phyloP scores from a whole-genome alignment of 2,113 vertebrate species.

The Cisticola juncidis region DNA sequence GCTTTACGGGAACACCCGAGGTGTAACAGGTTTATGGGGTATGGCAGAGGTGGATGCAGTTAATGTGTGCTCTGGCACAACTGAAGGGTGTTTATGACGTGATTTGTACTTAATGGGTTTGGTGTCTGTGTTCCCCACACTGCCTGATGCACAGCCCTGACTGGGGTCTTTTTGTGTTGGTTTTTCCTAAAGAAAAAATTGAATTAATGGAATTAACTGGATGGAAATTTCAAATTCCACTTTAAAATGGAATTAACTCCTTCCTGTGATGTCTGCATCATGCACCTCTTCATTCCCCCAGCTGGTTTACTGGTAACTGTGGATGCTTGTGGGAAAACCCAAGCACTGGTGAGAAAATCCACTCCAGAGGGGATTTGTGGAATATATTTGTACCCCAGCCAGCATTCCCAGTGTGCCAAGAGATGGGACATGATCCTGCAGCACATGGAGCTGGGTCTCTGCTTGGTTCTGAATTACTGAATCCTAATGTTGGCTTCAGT shows the following conservation, averaged over 20 bases:
- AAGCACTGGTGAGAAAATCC: background rate
- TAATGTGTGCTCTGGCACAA: background rate
- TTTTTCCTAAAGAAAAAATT: background rate
- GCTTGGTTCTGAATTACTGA: background rate
- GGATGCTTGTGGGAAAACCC: background rate
- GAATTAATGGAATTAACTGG: background rate
- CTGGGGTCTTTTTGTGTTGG: background rate
- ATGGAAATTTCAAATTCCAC: background rate
- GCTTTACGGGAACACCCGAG: background rate
- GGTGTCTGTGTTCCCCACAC: background rate
- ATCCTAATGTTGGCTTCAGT: background rate
- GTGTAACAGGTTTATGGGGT: background rate
- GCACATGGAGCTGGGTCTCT: background rate
- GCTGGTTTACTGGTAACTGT: background rate
- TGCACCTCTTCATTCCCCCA: background rate
- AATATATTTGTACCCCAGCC: accelerated
- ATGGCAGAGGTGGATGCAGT: background rate
- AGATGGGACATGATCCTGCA: background rate
- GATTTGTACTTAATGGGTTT: background rate
- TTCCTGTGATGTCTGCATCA: accelerated
- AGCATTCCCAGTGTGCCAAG: background rate
- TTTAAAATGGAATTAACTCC: background rate
- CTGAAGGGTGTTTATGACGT: background rate
- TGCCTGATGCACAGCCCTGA: background rate
- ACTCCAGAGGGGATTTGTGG: accelerated